phyloP scores from a whole-genome alignment of 2,113 vertebrate genomes.

The Centropus unirufus region DNA sequence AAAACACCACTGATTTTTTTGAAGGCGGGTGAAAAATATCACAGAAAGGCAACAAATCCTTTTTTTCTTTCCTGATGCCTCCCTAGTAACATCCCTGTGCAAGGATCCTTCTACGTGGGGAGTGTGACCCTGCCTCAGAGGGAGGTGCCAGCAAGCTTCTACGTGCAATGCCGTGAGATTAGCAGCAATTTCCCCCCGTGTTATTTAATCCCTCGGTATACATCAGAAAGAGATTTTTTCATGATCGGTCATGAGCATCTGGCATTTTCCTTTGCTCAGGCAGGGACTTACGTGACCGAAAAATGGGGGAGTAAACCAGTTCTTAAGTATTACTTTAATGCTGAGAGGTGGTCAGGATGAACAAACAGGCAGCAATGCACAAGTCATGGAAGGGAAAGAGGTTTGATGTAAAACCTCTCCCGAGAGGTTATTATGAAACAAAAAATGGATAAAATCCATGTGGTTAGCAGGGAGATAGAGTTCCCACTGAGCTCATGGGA shows the following conservation, averaged over 20 bases:
- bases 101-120: not conserved
- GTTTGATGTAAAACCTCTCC: not conserved
- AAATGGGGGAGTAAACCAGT: not conserved
- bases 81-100: not conserved
- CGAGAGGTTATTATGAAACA: not conserved
- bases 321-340: not conserved
- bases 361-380: not conserved
- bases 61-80: not conserved
- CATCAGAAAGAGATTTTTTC: not conserved
- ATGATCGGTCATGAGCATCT: not conserved
- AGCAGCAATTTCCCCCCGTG: not conserved
- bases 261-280: not conserved
- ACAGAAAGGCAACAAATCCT: not conserved
- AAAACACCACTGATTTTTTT: not conserved
- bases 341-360: not conserved
- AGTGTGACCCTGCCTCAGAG: not conserved
- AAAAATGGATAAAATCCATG: not conserved
- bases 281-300: not conserved
- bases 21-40: not conserved
- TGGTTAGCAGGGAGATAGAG: not conserved
- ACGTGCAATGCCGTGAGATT: rapidly evolving
- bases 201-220: not conserved
- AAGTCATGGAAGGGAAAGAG: not conserved
- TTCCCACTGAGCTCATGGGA: not conserved
- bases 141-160: not conserved